A percentile compares a stretch with the other conserved stretches of the same genome.
phyloP scores from a whole-genome alignment of 2,797 vertebrate genomes.

The Taeniopygia guttata region DNA sequence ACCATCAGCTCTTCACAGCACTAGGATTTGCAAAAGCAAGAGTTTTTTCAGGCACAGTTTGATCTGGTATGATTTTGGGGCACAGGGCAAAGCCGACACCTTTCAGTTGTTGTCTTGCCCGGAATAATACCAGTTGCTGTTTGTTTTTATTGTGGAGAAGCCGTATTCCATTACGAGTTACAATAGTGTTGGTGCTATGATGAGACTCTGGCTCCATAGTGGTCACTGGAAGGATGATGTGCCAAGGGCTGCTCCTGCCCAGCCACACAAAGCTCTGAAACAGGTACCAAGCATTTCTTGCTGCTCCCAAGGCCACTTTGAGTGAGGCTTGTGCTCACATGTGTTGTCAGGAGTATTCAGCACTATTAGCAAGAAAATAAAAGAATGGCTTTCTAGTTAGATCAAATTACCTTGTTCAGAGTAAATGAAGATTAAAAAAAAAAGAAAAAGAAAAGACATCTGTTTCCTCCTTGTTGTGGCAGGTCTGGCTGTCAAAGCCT shows the following conservation, averaged over 20 bases:
- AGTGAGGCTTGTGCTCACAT: background rate
- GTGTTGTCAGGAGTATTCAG: constrained; percentile 27
- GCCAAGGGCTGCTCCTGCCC: background rate
- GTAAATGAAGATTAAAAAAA: background rate
- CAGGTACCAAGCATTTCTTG: background rate
- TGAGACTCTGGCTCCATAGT: background rate
- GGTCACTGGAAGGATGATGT: background rate
- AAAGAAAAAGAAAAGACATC: background rate
- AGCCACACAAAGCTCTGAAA: background rate
- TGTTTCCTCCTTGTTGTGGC: background rate
- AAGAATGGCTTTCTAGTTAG: constrained; percentile 41
- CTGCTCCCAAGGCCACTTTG: background rate
- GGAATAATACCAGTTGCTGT: background rate
- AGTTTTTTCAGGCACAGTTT: background rate
- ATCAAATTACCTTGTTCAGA: constrained; percentile 49
- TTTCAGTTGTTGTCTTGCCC: background rate
- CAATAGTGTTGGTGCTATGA: background rate
- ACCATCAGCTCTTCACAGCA: background rate
- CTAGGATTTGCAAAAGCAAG: background rate
- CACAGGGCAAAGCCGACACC: background rate
- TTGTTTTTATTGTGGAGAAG: background rate
- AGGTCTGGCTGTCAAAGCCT: background rate
- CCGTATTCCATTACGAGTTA: background rate
- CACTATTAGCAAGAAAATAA: background rate
- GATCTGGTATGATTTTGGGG: background rate